These are phyloP conservation scores for Anoplopoma fimbria DNA, from an alignment of 2,113 vertebrate genomes.

Conservation along the genomic window DNA sequence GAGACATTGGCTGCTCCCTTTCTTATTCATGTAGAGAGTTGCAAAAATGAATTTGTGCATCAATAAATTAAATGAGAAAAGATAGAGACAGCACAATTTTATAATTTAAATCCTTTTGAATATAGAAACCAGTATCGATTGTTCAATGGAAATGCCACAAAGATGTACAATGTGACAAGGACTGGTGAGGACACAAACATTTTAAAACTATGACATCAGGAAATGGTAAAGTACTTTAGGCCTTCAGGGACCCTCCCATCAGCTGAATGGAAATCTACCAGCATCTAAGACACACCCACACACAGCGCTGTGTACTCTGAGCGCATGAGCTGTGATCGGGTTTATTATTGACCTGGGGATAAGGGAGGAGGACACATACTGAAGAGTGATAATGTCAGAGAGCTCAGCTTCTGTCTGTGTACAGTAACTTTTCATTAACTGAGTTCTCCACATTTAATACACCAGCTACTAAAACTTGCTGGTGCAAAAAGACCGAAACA, in stretches of 20 bases:
- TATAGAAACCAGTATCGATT: not conserved
- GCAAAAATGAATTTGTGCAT: too few species aligned
- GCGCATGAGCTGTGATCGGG: constrained; percentile 31
- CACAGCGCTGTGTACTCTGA: not conserved
- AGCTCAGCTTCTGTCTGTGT: not conserved
- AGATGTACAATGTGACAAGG: not conserved
- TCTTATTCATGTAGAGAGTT: too few species aligned
- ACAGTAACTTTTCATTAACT: not conserved
- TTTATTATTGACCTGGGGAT: constrained; percentile 69
- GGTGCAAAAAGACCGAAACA: not conserved
- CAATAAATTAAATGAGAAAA: too few species aligned
- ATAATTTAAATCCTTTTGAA: too few species aligned
- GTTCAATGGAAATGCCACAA: too few species aligned
- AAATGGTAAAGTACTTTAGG: not conserved
- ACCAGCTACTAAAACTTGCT: not conserved
- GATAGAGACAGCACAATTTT: too few species aligned
- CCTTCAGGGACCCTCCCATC: not conserved
- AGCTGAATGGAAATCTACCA: constrained; percentile 56
- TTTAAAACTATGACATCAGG: not conserved
- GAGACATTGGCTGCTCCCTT: too few species aligned
- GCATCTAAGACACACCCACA: not conserved
- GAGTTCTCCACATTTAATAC: not conserved
- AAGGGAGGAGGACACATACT: not conserved
- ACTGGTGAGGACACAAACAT: not conserved
- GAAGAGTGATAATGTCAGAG: not conserved